Percentiles rank a stretch among this genome's conserved stretches.
These are phyloP conservation scores for Empis stercorea DNA, from an alignment of 2,888 invertebrate species.

Conservation along the genomic window DNA sequence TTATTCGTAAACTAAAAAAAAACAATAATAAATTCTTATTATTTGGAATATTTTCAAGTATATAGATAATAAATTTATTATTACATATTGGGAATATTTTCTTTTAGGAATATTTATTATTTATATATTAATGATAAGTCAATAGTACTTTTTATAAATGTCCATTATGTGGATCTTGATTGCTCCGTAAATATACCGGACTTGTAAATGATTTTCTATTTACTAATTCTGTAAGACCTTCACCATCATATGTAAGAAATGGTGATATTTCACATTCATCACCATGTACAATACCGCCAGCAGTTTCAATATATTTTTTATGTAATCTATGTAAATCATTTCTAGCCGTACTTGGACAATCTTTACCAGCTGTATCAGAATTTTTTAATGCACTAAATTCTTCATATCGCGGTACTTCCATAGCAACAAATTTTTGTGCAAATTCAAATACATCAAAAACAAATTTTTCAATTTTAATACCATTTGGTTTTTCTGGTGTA, in stretches of 20 bases:
- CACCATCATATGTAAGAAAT: conserved; percentile 78
- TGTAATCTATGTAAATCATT: conserved; percentile 66
- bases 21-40: no score
- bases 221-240: conserved; percentile 58
- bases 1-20: no score
- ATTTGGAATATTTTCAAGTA: no score
- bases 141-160: conserved; percentile 19
- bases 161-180: conserved; percentile 30
- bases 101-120: neutral
- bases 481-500: conserved; percentile 75
- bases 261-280: conserved; percentile 82
- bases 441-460: conserved; percentile 97
- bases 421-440: conserved; percentile 78
- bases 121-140: neutral
- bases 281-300: conserved; percentile 62
- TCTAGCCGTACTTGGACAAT: conserved; percentile 80
- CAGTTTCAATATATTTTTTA: conserved; percentile 62
- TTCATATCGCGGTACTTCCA: conserved; percentile 80
- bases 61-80: no score
- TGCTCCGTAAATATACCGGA: conserved; percentile 47
- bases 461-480: conserved; percentile 98
- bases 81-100: neutral
- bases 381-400: conserved; percentile 98
- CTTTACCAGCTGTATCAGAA: conserved; percentile 71
- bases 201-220: conserved; percentile 52